These are phyloP conservation scores for Barypeithes pellucidus DNA, from an alignment of 2,888 invertebrate genomes.

Conservation along the genomic window DNA sequence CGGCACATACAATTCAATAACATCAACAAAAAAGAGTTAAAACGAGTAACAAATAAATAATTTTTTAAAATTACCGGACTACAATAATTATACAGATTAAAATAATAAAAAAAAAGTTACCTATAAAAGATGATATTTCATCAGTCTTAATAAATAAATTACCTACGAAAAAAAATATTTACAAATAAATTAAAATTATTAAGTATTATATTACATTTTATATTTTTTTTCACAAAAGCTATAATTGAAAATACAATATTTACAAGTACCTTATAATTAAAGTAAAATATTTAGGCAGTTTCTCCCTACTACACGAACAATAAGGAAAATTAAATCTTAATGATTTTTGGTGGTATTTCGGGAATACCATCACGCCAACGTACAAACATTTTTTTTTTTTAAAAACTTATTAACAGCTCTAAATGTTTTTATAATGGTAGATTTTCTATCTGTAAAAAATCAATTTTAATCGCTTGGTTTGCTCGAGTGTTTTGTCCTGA, in stretches of 20 bases:
- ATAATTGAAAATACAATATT: conserved; percentile 50
- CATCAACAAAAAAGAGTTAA: conserved; percentile 46
- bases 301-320: conserved; percentile 34
- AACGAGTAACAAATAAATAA: conserved; percentile 38
- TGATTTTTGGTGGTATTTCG: background rate
- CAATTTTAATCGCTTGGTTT: too few species aligned
- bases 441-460: too few species aligned
- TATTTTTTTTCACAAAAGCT: conserved; percentile 45
- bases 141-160: conserved; percentile 68
- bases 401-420: too few species aligned
- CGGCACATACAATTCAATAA: conserved; percentile 57
- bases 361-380: background rate
- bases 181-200: conserved; percentile 54
- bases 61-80: conserved; percentile 35
- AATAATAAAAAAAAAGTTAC: conserved; percentile 58
- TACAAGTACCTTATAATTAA: conserved; percentile 39
- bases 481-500: too few species aligned
- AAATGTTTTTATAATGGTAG: too few species aligned
- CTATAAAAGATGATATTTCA: conserved; percentile 64
- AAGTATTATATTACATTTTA: conserved; percentile 50
- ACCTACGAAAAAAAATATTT: conserved; percentile 62
- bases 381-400: too few species aligned
- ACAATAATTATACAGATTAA: conserved; percentile 34
- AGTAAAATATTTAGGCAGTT: conserved; percentile 43
- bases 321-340: conserved; percentile 7